phyloP scores from a whole-genome alignment of 1,140 invertebrate species.

The Physella acuta region DNA sequence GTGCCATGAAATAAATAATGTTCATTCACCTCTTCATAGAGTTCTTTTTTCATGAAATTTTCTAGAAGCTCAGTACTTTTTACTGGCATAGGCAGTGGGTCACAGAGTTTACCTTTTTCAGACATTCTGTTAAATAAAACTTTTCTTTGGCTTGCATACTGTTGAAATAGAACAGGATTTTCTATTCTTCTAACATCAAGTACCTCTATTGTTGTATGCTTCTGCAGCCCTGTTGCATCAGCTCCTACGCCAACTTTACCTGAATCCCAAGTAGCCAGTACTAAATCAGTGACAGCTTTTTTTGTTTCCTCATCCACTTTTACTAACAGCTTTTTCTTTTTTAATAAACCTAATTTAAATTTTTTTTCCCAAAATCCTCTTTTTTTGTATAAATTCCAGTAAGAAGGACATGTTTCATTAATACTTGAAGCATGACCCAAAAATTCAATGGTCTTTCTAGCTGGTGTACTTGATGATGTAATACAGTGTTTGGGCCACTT shows the following conservation, averaged over 20 bases:
- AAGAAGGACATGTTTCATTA: conserved; percentile 5
- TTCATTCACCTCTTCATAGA: conserved; percentile 43
- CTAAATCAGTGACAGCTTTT: neutral
- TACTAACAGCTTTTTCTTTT: no score
- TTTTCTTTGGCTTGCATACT: neutral
- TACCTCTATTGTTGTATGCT: neutral
- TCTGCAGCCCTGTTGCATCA: conserved; percentile 1
- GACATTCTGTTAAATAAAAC: conserved; percentile 1
- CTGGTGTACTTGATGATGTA: neutral
- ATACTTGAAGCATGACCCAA: conserved; percentile 1
- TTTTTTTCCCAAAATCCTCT: no score
- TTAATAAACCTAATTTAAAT: no score
- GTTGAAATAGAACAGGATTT: neutral
- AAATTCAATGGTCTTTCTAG: neutral
- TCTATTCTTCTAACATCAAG: conserved; percentile 1
- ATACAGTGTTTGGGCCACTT: neutral
- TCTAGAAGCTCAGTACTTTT: neutral
- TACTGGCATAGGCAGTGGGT: neutral
- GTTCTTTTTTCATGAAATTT: conserved; percentile 9
- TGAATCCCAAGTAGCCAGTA: neutral
- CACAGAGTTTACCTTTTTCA: neutral
- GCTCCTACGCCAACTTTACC: neutral
- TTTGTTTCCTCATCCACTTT: neutral
- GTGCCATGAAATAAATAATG: conserved; percentile 52
- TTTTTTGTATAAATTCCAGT: neutral